phyloP scores from a whole-genome alignment of 2,888 invertebrate species.

The Brenthis daphne region DNA sequence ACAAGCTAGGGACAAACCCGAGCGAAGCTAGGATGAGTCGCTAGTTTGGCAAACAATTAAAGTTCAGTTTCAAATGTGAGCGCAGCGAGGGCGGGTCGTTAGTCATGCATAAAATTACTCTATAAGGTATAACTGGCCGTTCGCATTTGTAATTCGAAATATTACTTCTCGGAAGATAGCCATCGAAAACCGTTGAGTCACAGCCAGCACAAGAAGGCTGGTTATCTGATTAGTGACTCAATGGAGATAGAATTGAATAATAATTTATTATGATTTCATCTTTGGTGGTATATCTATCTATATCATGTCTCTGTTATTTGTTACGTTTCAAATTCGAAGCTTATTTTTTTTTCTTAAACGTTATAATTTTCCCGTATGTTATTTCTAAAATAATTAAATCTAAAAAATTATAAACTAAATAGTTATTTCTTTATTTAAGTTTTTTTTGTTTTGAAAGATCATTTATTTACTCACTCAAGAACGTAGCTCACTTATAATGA shows the following conservation, averaged over 20 bases:
- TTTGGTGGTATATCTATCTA: neutral
- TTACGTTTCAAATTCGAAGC: neutral
- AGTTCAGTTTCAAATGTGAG: constrained; percentile 5
- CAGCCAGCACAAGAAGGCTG: constrained; percentile 15
- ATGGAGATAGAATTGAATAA: constrained; percentile 25
- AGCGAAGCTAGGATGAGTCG: too few species aligned
- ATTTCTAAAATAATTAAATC: too few species aligned
- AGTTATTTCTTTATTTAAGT: too few species aligned
- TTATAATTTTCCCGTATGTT: too few species aligned
- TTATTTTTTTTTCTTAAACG: too few species aligned
- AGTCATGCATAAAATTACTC: constrained; percentile 21
- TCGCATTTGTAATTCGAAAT: constrained; percentile 44
- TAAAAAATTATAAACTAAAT: too few species aligned
- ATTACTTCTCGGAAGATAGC: constrained; percentile 48
- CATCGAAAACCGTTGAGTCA: constrained; percentile 42
- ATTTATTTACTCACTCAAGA: too few species aligned
- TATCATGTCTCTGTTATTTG: neutral
- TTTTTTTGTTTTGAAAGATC: too few species aligned
- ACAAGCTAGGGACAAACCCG: too few species aligned
- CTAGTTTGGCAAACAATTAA: too few species aligned
- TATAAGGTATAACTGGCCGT: constrained; percentile 33
- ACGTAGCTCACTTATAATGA: too few species aligned
- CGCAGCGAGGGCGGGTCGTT: constrained; percentile 11
- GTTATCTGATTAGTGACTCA: constrained; percentile 43
- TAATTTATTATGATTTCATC: constrained; percentile 30